Percentiles rank a stretch among this genome's conserved stretches.
Evolutionary conservation across 1,140 invertebrate species (phyloP).

Genomic region (Drosophila kikkawai): DNA sequence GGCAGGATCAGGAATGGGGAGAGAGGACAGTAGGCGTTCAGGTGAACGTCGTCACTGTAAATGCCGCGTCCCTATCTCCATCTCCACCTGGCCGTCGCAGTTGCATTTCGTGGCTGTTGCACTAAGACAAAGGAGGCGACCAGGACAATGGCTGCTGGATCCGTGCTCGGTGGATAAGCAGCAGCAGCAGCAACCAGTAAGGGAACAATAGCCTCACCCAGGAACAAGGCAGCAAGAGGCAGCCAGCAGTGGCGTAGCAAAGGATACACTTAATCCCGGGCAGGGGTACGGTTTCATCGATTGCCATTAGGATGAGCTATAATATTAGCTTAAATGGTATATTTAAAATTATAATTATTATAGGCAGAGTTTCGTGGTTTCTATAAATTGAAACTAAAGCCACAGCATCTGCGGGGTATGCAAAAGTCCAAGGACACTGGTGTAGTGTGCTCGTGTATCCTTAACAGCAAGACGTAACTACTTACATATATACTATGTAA

Average conservation of each 20-base stretch:
- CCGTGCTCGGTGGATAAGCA: constrained; percentile 32
- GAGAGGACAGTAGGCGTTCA: constrained; percentile 40
- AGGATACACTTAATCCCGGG: constrained; percentile 20
- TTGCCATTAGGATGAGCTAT: neutral
- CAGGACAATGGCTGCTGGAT: constrained; percentile 55
- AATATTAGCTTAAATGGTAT: no score
- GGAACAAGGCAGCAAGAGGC: constrained; percentile 5
- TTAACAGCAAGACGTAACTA: neutral
- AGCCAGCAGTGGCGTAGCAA: neutral
- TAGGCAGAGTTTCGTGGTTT: neutral
- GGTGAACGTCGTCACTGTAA: constrained; percentile 55
- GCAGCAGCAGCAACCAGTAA: constrained; percentile 27
- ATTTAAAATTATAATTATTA: neutral
- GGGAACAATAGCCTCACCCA: constrained; percentile 14
- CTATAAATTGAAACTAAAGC: no score
- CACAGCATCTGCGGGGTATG: no score
- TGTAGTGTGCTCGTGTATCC: neutral
- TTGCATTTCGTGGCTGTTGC: constrained; percentile 68
- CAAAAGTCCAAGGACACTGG: constrained; percentile 14
- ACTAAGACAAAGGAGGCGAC: constrained; percentile 45
- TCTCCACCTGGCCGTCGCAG: constrained; percentile 12
- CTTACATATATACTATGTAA: neutral
- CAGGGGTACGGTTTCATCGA: neutral
- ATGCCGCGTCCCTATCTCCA: constrained; percentile 29
- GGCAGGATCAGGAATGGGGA: neutral